Conservation (phyloP, 30 jellyfish, hydroid and myxozoan genomes). For the Aurelia coerulea region DNA sequence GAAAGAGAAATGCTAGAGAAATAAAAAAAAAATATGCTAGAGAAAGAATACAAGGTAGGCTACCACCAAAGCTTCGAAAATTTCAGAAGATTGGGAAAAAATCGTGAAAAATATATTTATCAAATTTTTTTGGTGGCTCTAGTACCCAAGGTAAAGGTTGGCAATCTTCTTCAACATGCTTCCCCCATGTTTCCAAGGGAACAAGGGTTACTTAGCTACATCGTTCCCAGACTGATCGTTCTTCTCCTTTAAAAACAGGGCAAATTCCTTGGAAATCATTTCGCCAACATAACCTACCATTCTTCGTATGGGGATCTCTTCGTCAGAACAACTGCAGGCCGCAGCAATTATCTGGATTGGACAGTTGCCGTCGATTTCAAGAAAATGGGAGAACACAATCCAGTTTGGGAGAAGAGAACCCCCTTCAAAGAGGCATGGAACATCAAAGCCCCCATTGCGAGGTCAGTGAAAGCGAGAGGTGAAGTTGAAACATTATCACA, state of each 20-base stretch:
- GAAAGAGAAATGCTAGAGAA: no score
- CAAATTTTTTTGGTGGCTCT: no score
- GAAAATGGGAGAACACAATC: not conserved
- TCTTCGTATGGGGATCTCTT: conserved; percentile 1
- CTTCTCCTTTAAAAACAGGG: not conserved
- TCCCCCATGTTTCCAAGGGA: no score
- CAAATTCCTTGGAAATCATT: conserved; percentile 18
- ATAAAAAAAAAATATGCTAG: no score
- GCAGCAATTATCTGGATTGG: conserved; percentile 26
- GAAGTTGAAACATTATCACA: conserved; percentile 15
- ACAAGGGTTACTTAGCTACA: no score
- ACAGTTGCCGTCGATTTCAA: conserved; percentile 27
- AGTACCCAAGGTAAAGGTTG: no score
- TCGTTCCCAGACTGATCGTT: no score
- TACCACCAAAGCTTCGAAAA: no score
- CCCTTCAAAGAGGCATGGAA: not conserved
- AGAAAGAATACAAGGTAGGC: no score
- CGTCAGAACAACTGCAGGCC: conserved; percentile 29
- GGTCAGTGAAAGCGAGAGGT: not conserved
- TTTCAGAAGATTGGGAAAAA: no score
- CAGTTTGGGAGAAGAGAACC: conserved; percentile 3
- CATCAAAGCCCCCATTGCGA: not conserved
- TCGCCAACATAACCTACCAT: not conserved
- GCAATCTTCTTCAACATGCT: no score
- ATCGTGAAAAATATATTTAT: no score